These are phyloP conservation scores for Bombus confusus DNA, from an alignment of 1,140 invertebrate genomes.

Conservation along the genomic window DNA sequence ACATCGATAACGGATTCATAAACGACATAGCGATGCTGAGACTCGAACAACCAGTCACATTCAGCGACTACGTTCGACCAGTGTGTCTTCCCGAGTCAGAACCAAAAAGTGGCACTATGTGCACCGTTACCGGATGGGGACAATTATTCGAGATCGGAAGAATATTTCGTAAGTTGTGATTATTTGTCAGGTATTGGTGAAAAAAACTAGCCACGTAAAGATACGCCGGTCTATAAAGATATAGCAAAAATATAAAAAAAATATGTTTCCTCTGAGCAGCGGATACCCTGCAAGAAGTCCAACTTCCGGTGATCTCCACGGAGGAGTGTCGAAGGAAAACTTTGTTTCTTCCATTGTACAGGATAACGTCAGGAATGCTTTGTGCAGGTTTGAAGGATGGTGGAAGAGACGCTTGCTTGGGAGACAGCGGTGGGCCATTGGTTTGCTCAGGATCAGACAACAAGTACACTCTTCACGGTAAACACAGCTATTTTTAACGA, in stretches of 20 bases:
- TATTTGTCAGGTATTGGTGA: background rate
- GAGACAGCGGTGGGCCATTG: constrained; percentile 86
- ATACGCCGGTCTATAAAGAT: background rate
- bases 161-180: constrained; percentile 88
- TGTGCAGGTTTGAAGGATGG: constrained; percentile 86
- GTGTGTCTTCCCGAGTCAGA: constrained; percentile 86
- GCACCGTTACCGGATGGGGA: constrained; percentile 92
- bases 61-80: constrained; percentile 90
- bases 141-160: constrained; percentile 91
- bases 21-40: constrained; percentile 91
- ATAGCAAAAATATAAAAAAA: background rate
- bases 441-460: constrained; percentile 83
- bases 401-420: constrained; percentile 86
- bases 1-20: constrained; percentile 89
- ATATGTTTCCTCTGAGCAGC: constrained; percentile 81
- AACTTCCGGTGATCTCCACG: constrained; percentile 92
- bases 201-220: background rate
- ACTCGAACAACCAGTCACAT: constrained; percentile 85
- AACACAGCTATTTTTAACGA: background rate
- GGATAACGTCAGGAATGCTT: constrained; percentile 86
- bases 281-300: constrained; percentile 93
- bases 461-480: constrained; percentile 78
- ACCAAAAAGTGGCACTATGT: constrained; percentile 85
- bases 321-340: constrained; percentile 91
- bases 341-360: constrained; percentile 89